Evolutionary conservation across 1,140 invertebrate genomes (phyloP).

Genomic region (Heliconius hermathena): DNA sequence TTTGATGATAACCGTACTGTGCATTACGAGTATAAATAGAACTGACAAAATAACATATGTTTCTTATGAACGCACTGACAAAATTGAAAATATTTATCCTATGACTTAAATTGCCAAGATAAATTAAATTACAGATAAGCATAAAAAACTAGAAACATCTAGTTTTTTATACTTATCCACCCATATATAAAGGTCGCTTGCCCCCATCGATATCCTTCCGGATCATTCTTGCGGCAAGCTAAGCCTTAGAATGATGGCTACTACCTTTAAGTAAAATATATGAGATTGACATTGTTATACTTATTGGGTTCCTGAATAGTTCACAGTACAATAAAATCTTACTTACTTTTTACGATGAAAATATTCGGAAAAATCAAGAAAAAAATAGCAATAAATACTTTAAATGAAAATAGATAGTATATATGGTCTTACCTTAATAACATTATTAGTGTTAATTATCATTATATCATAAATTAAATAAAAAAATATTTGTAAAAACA

Average conservation of each 20-base stretch:
- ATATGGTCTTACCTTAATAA: too few species aligned
- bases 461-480: too few species aligned
- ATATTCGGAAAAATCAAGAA: too few species aligned
- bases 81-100: too few species aligned
- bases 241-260: conserved; percentile 52
- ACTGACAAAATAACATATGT: too few species aligned
- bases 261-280: conserved; percentile 50
- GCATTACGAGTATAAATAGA: too few species aligned
- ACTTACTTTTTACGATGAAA: too few species aligned
- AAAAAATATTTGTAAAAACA: too few species aligned
- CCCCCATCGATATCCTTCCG: conserved; percentile 48
- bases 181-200: conserved; percentile 46
- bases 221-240: conserved; percentile 50
- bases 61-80: too few species aligned
- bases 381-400: not conserved
- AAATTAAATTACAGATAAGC: not conserved
- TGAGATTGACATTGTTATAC: conserved; percentile 29
- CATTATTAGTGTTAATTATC: too few species aligned
- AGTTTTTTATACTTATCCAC: not conserved
- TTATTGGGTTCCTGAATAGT: not conserved
- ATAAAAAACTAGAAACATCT: not conserved
- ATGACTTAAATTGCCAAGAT: not conserved
- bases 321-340: conserved; percentile 2
- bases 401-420: not conserved
- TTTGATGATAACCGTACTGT: too few species aligned